Evolutionary conservation across 2,113 vertebrate genomes (phyloP), one percentile per base, ranked within the genome.

Genomic region (Gymnobelideus leadbeateri): DNA sequence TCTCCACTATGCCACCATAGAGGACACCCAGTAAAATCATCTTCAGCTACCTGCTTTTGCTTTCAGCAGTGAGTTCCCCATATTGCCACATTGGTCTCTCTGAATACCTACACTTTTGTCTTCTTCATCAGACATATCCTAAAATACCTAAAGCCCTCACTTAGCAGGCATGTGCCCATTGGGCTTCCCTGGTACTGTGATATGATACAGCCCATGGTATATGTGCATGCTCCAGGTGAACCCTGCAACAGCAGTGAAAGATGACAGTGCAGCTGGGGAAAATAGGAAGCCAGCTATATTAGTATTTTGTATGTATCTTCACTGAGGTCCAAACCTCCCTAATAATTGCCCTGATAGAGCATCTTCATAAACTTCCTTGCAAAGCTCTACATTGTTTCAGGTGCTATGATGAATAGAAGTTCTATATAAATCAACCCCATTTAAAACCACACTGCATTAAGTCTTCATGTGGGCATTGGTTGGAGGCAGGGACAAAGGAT

Each of bases 361-460:
- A 90, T 49, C 92, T 94, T 91, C 92, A 51, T 37, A 89, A 25
- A 96, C 23, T 37, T 54, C 24, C 51, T 61, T 51, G 52, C 96
- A 90, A 95, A 96, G 47, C 95, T 91, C 52, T 92, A 37, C 91
- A 91, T 92, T 92, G 47, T 93, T 53, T 55, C 25, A 8, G 77
- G 37, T 55, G n/a, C 51, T 94, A 7, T 89, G n/a, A 96, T 68
- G 84, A 94, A 91, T 95, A 51, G 52, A 50, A 46, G 53, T 89
- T 95, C 93, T 93, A 77, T 54, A 93, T 84, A 96, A 97, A 95
- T 25, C 84, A 96, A 93, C 9, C 26, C 91, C 26, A 91, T 0
- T 96, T 92, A 57, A 96, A 97, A 95, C 93, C 93, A 96, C 93
- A 97, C 43, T 96, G 91, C 25, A 23, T 77, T 89, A 97, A 97